phyloP scores from a whole-genome alignment of 2,888 invertebrate species.

The Papilio protenor region DNA sequence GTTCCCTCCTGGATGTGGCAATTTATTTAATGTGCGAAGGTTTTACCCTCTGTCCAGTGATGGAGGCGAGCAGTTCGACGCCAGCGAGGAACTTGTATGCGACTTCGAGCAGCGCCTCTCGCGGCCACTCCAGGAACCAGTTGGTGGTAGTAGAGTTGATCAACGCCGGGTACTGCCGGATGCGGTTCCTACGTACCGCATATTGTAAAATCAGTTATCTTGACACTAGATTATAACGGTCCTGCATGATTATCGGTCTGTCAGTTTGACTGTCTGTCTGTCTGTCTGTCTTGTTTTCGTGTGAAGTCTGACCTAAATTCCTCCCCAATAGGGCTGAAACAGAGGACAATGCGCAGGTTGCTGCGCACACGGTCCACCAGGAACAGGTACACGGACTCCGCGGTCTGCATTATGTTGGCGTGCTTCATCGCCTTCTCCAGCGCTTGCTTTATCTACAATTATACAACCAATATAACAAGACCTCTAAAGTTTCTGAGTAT shows the following conservation, averaged over 20 bases:
- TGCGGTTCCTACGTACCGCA: constrained; percentile 84
- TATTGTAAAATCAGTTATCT: background rate
- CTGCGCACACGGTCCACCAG: constrained; percentile 90
- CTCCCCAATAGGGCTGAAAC: constrained; percentile 95
- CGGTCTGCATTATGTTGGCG: constrained; percentile 84
- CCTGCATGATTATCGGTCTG: background rate
- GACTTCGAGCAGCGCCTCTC: constrained; percentile 94
- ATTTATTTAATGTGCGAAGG: background rate
- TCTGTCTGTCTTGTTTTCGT: background rate
- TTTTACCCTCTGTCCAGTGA: constrained; percentile 85
- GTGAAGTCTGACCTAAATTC: constrained; percentile 83
- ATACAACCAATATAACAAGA: background rate
- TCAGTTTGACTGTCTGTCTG: background rate
- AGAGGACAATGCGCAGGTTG: constrained; percentile 92
- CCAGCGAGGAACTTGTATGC: constrained; percentile 91
- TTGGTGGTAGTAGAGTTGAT: constrained; percentile 95
- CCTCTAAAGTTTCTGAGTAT: background rate
- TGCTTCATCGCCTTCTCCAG: constrained; percentile 84
- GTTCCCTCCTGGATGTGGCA: background rate
- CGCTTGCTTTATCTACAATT: constrained; percentile 84
- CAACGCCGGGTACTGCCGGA: constrained; percentile 94
- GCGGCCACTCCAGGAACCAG: constrained; percentile 96
- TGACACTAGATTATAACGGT: no score
- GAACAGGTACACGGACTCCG: constrained; percentile 89
- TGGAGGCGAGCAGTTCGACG: constrained; percentile 88